Evolutionary conservation across 2,113 vertebrate species (phyloP), one percentile per base, ranked within the genome.

Genomic region (Cyanistes caeruleus): DNA sequence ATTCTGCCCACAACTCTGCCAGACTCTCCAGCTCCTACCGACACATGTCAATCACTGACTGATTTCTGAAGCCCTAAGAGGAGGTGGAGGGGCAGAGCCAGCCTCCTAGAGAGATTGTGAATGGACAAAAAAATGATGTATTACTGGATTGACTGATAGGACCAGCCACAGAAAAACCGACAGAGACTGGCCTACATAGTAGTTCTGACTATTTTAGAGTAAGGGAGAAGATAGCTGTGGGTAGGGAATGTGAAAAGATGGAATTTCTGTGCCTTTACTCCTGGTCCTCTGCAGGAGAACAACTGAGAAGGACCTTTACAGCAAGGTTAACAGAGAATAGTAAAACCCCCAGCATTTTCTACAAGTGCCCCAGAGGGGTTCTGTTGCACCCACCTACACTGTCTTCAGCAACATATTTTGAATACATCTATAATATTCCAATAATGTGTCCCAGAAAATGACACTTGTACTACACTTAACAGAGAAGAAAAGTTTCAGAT

Each of bases 61-160:
- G 37, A 89, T 56, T 63, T 51, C 44, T 78, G 39, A 89, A 78
- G 65, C 35, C 62, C 16, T 70, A 37, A 68, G 28, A 84, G 5
- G 51, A 58, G 15, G 18, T 16, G 21, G 48, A 39, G 75, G 23
- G 46, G 64, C 83, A 94, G 15, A 77, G 28, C 9, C 46, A 92
- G 22, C 12, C 24, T 18, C 58, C 90, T 46, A 41, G 33, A 60
- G 19, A 72, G 20, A 18, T 62, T 21, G n/a, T 2, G 10, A 43
- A 7, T 63, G 18, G 48, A 43, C 60, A 81, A 72, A 75, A 39
- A 78, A 3, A 4, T 0, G 0, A 5, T 31, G 16, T 62, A 44
- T 78, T 58, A 41, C 25, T 64, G 43, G 15, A 75, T 33, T 25
- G 64, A 87, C 27, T 3, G 3, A 31, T 2, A 60, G 31, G 16